Evolutionary conservation across 1,140 invertebrate genomes (phyloP).

Genomic region (Drosophila subobscura): DNA sequence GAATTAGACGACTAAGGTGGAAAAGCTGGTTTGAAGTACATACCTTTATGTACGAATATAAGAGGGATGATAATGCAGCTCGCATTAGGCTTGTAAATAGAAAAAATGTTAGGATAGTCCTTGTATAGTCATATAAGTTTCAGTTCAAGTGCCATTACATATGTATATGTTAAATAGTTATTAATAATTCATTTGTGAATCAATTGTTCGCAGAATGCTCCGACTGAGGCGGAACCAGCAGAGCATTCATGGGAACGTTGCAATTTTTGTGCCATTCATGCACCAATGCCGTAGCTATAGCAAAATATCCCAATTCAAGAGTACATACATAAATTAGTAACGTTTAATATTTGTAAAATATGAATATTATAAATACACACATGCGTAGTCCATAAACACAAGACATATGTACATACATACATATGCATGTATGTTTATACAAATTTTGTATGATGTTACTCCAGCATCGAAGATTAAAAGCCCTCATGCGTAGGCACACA

Average conservation of each 20-base stretch:
- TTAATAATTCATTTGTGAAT: conserved; percentile 22
- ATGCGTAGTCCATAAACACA: conserved; percentile 11
- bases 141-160: conserved; percentile 77
- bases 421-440: neutral
- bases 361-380: conserved; percentile 5
- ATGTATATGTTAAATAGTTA: conserved; percentile 15
- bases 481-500: neutral
- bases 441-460: conserved; percentile 14
- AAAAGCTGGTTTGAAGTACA: neutral
- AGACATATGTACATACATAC: conserved; percentile 11
- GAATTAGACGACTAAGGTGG: conserved; percentile 57
- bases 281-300: conserved; percentile 65
- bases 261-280: conserved; percentile 71
- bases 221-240: neutral
- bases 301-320: conserved; percentile 40
- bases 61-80: conserved; percentile 3
- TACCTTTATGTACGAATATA: too few species aligned
- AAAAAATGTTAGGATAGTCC: conserved; percentile 20
- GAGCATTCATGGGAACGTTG: conserved; percentile 21
- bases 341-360: conserved; percentile 33
- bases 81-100: conserved; percentile 42
- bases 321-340: conserved; percentile 34
- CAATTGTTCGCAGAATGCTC: conserved; percentile 11
- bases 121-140: conserved; percentile 65
- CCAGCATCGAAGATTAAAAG: conserved; percentile 5